These are phyloP conservation scores for Sciurus carolinensis DNA, from an alignment of 2,797 vertebrate species.

Conservation along the genomic window DNA sequence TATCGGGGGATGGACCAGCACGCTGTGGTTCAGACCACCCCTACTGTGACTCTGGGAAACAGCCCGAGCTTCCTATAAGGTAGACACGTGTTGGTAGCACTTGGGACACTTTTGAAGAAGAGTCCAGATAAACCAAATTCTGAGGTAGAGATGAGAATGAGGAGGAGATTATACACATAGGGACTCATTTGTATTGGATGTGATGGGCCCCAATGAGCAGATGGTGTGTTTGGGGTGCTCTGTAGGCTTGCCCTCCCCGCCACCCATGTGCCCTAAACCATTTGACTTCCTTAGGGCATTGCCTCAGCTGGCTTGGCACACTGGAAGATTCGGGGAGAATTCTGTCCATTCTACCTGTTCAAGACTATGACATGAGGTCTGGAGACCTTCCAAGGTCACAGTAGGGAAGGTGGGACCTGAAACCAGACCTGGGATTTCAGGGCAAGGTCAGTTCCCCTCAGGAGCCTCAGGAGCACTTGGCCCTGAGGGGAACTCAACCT, in stretches of 20 bases:
- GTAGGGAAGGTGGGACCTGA: too few species aligned
- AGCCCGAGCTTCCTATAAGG: neutral
- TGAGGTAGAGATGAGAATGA: too few species aligned
- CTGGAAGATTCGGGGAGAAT: neutral
- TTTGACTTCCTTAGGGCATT: neutral
- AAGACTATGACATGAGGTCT: neutral
- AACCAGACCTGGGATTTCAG: neutral
- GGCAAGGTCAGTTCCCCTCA: neutral
- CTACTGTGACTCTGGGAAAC: neutral
- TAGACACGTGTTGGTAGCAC: rapidly evolving
- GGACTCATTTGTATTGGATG: neutral
- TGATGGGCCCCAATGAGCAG: neutral
- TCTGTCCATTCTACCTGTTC: neutral
- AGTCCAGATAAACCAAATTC: neutral
- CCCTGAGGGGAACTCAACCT: rapidly evolving
- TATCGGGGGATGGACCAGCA: rapidly evolving
- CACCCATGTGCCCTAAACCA: rapidly evolving
- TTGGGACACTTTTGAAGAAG: neutral
- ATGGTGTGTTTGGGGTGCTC: neutral
- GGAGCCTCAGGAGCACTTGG: neutral
- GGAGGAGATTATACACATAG: rapidly evolving
- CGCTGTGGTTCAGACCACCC: neutral
- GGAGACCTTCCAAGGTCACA: neutral
- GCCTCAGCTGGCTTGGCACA: neutral
- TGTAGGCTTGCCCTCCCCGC: neutral